Base-by-base conservation (phyloP, 2,113 vertebrate species). In the Microtus richardsoni region DNA sequence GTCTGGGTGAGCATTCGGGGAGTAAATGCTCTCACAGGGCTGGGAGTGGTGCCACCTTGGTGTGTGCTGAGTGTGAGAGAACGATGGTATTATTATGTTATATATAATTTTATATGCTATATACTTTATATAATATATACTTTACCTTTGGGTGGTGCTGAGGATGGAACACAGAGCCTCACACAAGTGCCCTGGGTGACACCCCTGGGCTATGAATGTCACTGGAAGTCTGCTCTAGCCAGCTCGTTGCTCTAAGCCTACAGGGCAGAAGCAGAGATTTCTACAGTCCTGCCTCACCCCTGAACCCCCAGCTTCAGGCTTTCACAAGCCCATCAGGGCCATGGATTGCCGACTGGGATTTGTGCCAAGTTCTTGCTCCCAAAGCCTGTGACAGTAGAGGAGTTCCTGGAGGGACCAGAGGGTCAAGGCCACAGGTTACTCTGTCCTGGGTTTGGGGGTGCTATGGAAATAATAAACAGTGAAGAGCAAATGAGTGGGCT, bases 21-120 rank as follows among this genome's bases (percentile, higher is more conserved):
- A 49, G 30, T 33, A 41, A 36, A 1, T 28, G 13, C 71, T 26
- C 5, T 39, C 58, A 28, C 17, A 33, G 54, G 17, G n/a, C 75
- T 87, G 77, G 52, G 68, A 49, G 44, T 13, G 54, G 54, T 0
- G 0, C 13, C 75, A 83, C 75, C 3, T 0, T 2, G 0, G 52
- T 7, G 8, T 33, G 19, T 14, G 22, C 11, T n/a, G 33, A 30
- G 2, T 44, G 11, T 7, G 44, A 60, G 10, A 13, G 10, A 39
- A 21, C 21, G 10, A 68, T 71, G 0, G 10, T 33, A 9, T 14
- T 36, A 3, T n/a, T 39, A 60, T 77, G 36, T 10, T 16, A 58
- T 41, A 39, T 60, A 30, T 30, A 44, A 64, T 28, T 62, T 5
- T 84, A 64, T 19, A 30, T 3, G 4, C 17, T 30, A 44, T 44